phyloP scores from a whole-genome alignment of 2,113 vertebrate species.

The Channa argus region DNA sequence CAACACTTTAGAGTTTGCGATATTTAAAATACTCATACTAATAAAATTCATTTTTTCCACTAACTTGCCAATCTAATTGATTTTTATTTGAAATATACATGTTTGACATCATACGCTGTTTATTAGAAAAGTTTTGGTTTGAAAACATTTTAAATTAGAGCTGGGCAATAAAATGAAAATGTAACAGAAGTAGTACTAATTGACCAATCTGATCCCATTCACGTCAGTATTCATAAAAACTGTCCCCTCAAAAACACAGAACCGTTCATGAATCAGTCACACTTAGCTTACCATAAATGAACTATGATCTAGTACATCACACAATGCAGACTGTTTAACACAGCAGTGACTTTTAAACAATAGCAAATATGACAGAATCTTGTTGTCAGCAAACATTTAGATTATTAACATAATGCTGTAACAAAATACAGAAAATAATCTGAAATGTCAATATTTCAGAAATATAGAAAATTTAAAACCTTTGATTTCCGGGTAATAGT shows the following conservation, averaged over 20 bases:
- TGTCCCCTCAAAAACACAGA: slow-evolving; percentile 15
- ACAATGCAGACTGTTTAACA: no score
- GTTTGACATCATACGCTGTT: slow-evolving; percentile 19
- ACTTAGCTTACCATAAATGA: no score
- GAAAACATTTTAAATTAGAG: neutral
- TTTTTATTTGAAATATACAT: slow-evolving; percentile 19
- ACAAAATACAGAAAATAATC: slow-evolving; percentile 39
- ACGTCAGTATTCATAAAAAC: neutral
- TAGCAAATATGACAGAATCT: neutral
- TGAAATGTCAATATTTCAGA: slow-evolving; percentile 34
- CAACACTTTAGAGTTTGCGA: slow-evolving; percentile 70
- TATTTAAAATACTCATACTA: slow-evolving; percentile 69
- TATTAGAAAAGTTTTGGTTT: slow-evolving; percentile 47
- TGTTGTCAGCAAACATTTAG: slow-evolving; percentile 1
- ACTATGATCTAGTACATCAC: no score
- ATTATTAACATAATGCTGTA: neutral
- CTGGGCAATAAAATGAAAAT: neutral
- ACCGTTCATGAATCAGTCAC: neutral
- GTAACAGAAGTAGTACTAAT: no score
- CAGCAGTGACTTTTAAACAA: neutral
- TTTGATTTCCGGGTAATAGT: neutral
- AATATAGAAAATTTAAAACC: slow-evolving; percentile 7
- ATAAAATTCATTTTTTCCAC: slow-evolving; percentile 72
- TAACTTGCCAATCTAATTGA: slow-evolving; percentile 4
- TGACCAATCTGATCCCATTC: neutral